phyloP scores from a whole-genome alignment of 2,113 vertebrate genomes.

The Spea bombifrons region DNA sequence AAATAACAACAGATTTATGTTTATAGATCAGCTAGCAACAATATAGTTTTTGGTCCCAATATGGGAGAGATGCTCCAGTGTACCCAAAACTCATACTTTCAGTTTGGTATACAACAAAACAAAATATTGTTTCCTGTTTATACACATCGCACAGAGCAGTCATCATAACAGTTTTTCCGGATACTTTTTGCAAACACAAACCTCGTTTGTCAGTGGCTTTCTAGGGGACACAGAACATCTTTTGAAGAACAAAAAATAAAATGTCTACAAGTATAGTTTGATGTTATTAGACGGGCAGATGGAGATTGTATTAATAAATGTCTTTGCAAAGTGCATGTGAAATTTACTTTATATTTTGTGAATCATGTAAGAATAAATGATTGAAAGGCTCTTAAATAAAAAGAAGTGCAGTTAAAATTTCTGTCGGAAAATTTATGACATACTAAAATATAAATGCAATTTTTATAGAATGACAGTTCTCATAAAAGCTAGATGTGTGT shows the following conservation, averaged over 20 bases:
- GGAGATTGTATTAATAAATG: constrained; percentile 42
- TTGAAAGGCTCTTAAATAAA: constrained; percentile 56
- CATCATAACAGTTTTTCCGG: too few relatives aligned
- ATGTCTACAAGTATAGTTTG: constrained; percentile 23
- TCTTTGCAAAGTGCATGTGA: constrained; percentile 13
- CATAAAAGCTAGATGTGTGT: constrained; percentile 55
- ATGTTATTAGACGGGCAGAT: constrained; percentile 47
- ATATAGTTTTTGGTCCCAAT: too few relatives aligned
- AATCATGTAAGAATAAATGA: constrained; percentile 50
- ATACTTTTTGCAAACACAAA: background rate
- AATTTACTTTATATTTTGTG: constrained; percentile 46
- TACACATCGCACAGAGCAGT: too few relatives aligned
- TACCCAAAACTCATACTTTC: too few relatives aligned
- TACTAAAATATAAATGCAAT: constrained; percentile 57
- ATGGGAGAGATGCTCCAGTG: too few relatives aligned
- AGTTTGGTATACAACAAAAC: too few relatives aligned
- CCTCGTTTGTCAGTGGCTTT: constrained; percentile 12
- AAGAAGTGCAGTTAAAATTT: constrained; percentile 57
- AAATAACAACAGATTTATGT: too few relatives aligned
- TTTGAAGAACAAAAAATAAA: constrained; percentile 6
- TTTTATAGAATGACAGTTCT: constrained; percentile 60
- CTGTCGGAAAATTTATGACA: constrained; percentile 55
- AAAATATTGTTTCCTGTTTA: too few relatives aligned
- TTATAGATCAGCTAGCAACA: too few relatives aligned
- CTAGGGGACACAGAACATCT: background rate